Conservation (phyloP, 1,140 invertebrate genomes). For the Gerris buenoi region DNA sequence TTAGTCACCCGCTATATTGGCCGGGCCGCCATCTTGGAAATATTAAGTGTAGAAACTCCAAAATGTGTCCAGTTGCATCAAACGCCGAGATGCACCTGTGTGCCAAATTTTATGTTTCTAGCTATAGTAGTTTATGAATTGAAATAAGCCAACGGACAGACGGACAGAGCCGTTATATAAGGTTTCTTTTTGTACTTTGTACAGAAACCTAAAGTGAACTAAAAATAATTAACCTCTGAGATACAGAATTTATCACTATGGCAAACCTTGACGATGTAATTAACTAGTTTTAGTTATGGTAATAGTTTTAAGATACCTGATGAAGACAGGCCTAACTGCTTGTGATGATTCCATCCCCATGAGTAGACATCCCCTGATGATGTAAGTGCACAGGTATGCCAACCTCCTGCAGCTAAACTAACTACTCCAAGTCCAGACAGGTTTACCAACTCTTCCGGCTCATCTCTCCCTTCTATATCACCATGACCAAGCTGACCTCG, state of each 20-base stretch:
- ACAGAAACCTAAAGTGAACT: not conserved
- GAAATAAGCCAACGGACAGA: not conserved
- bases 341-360: slow-evolving; percentile 76
- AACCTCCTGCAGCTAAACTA: slow-evolving; percentile 58
- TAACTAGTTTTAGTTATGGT: too few relatives aligned
- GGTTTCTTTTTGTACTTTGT: not conserved
- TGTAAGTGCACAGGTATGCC: slow-evolving; percentile 65
- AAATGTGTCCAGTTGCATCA: too few relatives aligned
- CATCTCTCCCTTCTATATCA: slow-evolving; percentile 41
- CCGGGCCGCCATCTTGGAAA: too few relatives aligned
- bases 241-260: not conserved
- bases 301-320: too few relatives aligned
- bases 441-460: slow-evolving; percentile 47
- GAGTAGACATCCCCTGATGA: slow-evolving; percentile 50
- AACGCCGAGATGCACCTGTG: too few relatives aligned
- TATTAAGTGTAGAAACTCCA: too few relatives aligned
- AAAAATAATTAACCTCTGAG: not conserved
- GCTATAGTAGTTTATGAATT: too few relatives aligned
- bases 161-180: not conserved
- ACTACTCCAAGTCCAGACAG: slow-evolving; percentile 50
- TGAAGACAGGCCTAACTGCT: slow-evolving; percentile 50
- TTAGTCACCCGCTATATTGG: too few relatives aligned
- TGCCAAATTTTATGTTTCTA: too few relatives aligned
- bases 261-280: too few relatives aligned
- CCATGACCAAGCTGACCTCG: slow-evolving; percentile 72